These are phyloP conservation scores for Thalassophryne amazonica DNA, from an alignment of 2,797 vertebrate species.

Conservation along the genomic window DNA sequence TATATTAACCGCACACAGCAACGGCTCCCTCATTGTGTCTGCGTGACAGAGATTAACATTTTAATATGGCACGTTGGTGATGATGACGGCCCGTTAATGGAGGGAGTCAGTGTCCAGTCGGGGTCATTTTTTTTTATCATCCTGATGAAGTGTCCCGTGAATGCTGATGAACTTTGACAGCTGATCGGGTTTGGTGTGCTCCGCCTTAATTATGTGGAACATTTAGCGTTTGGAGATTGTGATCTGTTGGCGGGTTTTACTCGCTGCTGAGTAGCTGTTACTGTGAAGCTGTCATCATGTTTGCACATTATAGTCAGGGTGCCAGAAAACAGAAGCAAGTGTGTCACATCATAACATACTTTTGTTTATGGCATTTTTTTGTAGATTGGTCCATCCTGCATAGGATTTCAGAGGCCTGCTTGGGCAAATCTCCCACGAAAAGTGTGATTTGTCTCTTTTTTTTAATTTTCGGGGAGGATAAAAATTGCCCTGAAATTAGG, in stretches of 20 bases:
- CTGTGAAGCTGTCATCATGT: neutral
- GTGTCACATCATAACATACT: no score
- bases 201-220: slow-evolving; percentile 3
- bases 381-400: no score
- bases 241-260: neutral
- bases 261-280: slow-evolving; percentile 15
- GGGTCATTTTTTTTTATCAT: neutral
- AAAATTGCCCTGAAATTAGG: no score
- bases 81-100: slow-evolving; percentile 30
- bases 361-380: no score
- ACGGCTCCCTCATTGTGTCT: slow-evolving; percentile 17
- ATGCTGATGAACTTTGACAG: neutral
- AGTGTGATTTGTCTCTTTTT: no score
- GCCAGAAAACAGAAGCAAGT: no score
- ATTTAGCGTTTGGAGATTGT: slow-evolving; percentile 25
- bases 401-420: no score
- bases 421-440: no score
- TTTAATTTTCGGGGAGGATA: no score
- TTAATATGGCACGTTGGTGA: slow-evolving; percentile 17
- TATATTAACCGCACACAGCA: no score
- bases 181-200: slow-evolving; percentile 9
- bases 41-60: slow-evolving; percentile 16
- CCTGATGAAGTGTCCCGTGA: neutral
- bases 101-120: slow-evolving; percentile 38
- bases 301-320: neutral